These are phyloP conservation scores for Symphodus melops DNA, from an alignment of 2,113 vertebrate species.

Conservation along the genomic window DNA sequence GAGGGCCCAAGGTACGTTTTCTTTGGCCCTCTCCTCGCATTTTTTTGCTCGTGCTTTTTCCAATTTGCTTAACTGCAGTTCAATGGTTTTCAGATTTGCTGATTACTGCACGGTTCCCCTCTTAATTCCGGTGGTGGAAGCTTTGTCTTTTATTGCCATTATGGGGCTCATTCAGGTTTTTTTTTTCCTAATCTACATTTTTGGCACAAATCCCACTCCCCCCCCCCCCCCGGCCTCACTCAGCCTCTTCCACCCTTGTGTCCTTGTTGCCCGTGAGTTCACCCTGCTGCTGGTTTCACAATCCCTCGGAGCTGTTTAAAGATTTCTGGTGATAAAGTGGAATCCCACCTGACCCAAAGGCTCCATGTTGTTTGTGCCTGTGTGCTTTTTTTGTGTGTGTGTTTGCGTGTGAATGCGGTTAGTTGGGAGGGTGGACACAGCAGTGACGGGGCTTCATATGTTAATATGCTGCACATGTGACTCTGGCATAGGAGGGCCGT, in stretches of 20 bases:
- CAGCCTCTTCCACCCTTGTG: constrained; percentile 36
- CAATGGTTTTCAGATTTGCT: constrained; percentile 79
- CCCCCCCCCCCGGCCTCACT: constrained; percentile 32
- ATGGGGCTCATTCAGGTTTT: constrained; percentile 48
- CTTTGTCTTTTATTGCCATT: constrained; percentile 63
- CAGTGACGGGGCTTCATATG: constrained; percentile 83
- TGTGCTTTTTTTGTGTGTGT: constrained; percentile 37
- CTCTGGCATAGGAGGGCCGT: constrained; percentile 70
- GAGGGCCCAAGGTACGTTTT: constrained; percentile 80
- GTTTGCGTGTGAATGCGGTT: constrained; percentile 69
- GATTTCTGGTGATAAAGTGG: constrained; percentile 63
- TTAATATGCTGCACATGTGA: constrained; percentile 84
- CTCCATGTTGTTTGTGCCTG: constrained; percentile 31
- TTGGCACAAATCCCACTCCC: constrained; percentile 45
- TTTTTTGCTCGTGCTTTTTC: constrained; percentile 84
- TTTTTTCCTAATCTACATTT: constrained; percentile 34
- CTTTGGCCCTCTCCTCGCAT: constrained; percentile 82
- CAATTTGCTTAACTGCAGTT: constrained; percentile 80
- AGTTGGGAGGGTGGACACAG: constrained; percentile 72
- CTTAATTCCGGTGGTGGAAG: constrained; percentile 73
- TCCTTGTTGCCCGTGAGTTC: constrained; percentile 48
- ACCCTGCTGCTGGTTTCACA: constrained; percentile 34
- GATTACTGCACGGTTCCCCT: constrained; percentile 70
- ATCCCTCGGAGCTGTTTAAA: constrained; percentile 43
- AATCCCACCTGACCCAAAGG: constrained; percentile 69